A percentile compares a stretch with the other conserved stretches of the same genome.
Conservation (phyloP, 2,113 vertebrate genomes). For the Elachura formosa region DNA sequence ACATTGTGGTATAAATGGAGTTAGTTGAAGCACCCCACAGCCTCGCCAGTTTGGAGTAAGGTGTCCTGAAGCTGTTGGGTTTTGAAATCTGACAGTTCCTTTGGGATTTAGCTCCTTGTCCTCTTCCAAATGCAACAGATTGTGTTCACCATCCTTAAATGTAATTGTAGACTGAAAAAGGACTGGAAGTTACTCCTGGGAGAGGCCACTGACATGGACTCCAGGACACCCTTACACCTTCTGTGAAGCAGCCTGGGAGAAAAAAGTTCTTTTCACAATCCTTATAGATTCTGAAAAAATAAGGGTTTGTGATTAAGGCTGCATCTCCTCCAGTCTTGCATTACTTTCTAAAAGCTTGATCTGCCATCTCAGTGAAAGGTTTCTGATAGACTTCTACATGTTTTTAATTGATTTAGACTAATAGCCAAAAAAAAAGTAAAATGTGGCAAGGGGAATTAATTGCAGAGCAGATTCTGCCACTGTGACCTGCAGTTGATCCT, state of each 20-base stretch:
- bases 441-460: neutral
- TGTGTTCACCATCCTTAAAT: neutral
- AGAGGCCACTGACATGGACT: neutral
- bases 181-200: neutral
- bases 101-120: rapidly evolving
- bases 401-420: neutral
- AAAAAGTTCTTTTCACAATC: neutral
- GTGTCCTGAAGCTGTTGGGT: neutral
- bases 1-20: rapidly evolving
- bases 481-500: neutral
- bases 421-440: neutral
- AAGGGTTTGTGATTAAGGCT: neutral
- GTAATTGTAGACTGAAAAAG: neutral
- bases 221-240: neutral
- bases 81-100: neutral
- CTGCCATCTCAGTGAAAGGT: neutral
- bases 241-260: neutral
- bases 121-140: neutral
- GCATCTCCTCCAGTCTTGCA: rapidly evolving
- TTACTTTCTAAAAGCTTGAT: neutral
- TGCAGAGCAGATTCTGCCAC: neutral
- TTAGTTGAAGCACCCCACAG: neutral
- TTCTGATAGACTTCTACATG: neutral
- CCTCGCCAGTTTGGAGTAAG: neutral
- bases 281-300: neutral